Conservation (phyloP, 1,140 invertebrate genomes). For the Bombyx mori region ASM3026992v2 NC_085109.1:9683001-9683500, state of each 20-base stretch:
- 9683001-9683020: slow-evolving; percentile 37
- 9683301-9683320: slow-evolving; percentile 64
- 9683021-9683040: slow-evolving; percentile 50
- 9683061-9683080: slow-evolving; percentile 62
- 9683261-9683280: slow-evolving; percentile 70
- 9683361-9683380: slow-evolving; percentile 63
- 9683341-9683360: slow-evolving; percentile 69
- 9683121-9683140: slow-evolving; percentile 71
- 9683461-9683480: slow-evolving; percentile 33
- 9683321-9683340: slow-evolving; percentile 66
- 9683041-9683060: slow-evolving; percentile 62
- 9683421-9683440: slow-evolving; percentile 63
- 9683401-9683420: slow-evolving; percentile 51
- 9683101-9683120: slow-evolving; percentile 69
- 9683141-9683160: slow-evolving; percentile 68
- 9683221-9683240: slow-evolving; percentile 31
- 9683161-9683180: slow-evolving; percentile 34
- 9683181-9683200: slow-evolving; percentile 52
- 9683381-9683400: slow-evolving; percentile 67
- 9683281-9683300: slow-evolving; percentile 58
- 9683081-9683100: slow-evolving; percentile 57
- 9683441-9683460: slow-evolving; percentile 54
- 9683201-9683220: slow-evolving; percentile 68
- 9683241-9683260: slow-evolving; percentile 14
- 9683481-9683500: slow-evolving; percentile 26